Evolutionary conservation across 2,888 invertebrate genomes (phyloP).

Genomic region (Crossocerus cetratus): DNA sequence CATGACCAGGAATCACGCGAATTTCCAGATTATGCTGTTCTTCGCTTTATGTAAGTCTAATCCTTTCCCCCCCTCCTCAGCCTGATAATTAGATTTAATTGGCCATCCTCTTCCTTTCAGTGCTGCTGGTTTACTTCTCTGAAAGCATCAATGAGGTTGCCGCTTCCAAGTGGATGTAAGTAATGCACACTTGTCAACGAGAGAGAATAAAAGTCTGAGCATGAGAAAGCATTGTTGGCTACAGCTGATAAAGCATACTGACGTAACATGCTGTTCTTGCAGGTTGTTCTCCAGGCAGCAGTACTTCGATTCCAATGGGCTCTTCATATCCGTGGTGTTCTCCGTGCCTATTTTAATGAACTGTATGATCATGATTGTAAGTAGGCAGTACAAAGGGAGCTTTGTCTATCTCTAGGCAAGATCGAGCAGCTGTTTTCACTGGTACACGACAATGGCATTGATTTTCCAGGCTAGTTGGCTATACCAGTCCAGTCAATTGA

Average conservation of each 20-base stretch:
- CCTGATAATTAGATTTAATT: not conserved
- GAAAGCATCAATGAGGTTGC: conserved; percentile 94
- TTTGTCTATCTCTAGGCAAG: too few species aligned
- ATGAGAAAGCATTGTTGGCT: conserved; percentile 12
- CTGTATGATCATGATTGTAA: conserved; percentile 96
- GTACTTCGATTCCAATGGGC: conserved; percentile 95
- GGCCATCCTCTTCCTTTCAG: conserved; percentile 76
- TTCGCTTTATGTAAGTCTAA: conserved; percentile 86
- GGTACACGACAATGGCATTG: not conserved
- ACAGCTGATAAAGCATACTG: conserved; percentile 4
- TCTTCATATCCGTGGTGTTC: conserved; percentile 95
- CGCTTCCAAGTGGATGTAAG: conserved; percentile 88
- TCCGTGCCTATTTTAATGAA: conserved; percentile 95
- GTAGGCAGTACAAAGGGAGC: conserved; percentile 72
- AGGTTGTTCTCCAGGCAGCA: conserved; percentile 92
- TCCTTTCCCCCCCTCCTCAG: not conserved
- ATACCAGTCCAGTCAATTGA: conserved; percentile 91
- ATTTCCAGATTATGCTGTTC: conserved; percentile 91
- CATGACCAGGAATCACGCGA: conserved; percentile 90
- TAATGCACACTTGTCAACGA: conserved; percentile 19
- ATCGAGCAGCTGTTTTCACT: too few species aligned
- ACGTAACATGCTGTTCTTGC: conserved; percentile 44
- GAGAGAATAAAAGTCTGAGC: not conserved
- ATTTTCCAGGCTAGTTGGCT: conserved; percentile 89
- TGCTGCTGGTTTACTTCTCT: conserved; percentile 91